Percentiles rank a stretch among this genome's conserved stretches.
Conservation (phyloP, 2,797 vertebrate genomes). For the Phoeniculus purpureus region DNA sequence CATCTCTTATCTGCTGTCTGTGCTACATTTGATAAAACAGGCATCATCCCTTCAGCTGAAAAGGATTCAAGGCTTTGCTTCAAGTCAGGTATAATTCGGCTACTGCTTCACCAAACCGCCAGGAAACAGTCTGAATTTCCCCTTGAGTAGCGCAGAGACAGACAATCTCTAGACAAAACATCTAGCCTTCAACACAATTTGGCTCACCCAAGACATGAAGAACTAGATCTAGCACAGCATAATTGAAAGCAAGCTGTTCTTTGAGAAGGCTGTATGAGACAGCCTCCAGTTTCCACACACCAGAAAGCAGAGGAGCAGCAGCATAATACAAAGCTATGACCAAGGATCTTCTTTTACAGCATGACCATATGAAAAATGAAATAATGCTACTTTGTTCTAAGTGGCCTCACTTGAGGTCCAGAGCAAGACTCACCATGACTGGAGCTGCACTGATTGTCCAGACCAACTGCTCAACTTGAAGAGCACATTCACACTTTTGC, state of each 20-base stretch:
- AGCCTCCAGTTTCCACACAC: not conserved
- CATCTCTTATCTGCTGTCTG: not conserved
- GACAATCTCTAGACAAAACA: not conserved
- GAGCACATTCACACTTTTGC: not conserved
- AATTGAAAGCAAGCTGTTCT: not conserved
- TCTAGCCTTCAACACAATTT: not conserved
- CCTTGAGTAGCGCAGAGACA: not conserved
- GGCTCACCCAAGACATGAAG: not conserved
- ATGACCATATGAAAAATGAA: not conserved
- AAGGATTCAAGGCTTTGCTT: not conserved
- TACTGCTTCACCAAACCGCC: not conserved
- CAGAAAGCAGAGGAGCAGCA: not conserved
- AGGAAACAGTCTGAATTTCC: not conserved
- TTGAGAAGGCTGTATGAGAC: not conserved
- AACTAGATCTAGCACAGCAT: not conserved
- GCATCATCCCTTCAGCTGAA: not conserved
- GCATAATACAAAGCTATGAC: rapidly evolving
- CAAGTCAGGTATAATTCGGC: not conserved
- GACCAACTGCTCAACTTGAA: not conserved
- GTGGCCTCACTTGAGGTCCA: not conserved
- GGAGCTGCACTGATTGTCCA: not conserved
- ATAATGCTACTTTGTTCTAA: not conserved
- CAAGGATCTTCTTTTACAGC: not conserved
- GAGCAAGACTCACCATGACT: not conserved
- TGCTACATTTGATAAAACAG: not conserved